Base-by-base conservation (phyloP, 2,113 vertebrate genomes). In the Terrapene triunguis region DNA sequence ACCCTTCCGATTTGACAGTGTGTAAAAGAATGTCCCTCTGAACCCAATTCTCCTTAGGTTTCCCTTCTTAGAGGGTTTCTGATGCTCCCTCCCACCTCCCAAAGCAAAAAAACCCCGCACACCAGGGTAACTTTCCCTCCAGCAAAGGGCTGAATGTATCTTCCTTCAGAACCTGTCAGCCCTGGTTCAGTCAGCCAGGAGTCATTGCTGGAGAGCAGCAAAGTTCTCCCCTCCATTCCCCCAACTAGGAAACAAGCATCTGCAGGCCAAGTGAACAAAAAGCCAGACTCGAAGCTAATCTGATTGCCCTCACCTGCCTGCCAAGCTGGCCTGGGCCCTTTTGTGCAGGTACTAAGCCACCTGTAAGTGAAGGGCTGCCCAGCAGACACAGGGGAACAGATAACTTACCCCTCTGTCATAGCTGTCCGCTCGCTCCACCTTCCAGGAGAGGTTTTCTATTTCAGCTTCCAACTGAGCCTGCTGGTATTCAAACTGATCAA, bases 391-490 rank as follows among this genome's bases (percentile, higher is more conserved):
- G 27, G 29, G 74, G 38, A 44, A 72, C 21, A 44, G 42, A 48
- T 98, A 96, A 93, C 98, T 99, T 94, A 99, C 99, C 97, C 99
- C 99, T 98, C 99, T 98, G 97, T 99, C 99, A 48, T 99, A 99
- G 98, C 98, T 99, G 98, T 99, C 99, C 3, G 99, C 99, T 95
- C 99, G 98, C 92, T 99, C 99, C 97, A 99, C 99, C 96, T 99
- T 99, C 99, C 99, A 99, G 0, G 99, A 99, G 94, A 99, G 98
- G 98, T 99, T 99, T 97, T 99, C 99, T 42, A 99, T 99, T 98
- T 99, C 99, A 11, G 99, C 99, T 97, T 99, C 99, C 96, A 99
- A 98, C 98, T 99, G 99, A 42, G 99, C 99, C 98, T 99, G 99
- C 98, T 99, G 99, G 98, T 99, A 99, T 97, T 99, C 99, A 98